Percentiles rank a stretch among this genome's conserved stretches.
phyloP scores from a whole-genome alignment of 2,888 invertebrate species.

The Noctua fimbriata region DNA sequence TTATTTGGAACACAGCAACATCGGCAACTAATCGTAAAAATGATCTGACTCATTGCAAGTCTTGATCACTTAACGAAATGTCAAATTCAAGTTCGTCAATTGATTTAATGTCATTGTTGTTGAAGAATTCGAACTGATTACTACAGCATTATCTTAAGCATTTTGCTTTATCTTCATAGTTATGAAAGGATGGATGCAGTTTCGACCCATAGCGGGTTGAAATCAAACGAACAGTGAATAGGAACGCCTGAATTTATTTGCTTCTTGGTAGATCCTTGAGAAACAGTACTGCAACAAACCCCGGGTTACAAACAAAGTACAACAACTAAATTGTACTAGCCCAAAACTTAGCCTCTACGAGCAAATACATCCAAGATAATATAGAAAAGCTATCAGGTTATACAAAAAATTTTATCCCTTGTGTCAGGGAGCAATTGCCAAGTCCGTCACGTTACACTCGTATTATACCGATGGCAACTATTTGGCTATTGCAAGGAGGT shows the following conservation, averaged over 20 bases:
- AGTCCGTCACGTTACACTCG: too few species aligned
- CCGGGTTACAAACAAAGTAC: background rate
- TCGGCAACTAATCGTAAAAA: background rate
- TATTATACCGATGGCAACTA: too few species aligned
- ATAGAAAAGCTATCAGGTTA: too few species aligned
- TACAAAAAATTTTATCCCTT: too few species aligned
- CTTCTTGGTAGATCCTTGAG: background rate
- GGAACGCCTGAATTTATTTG: background rate
- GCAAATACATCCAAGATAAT: too few species aligned
- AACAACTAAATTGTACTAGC: background rate
- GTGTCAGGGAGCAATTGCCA: too few species aligned
- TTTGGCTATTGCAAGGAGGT: too few species aligned
- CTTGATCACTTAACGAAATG: background rate
- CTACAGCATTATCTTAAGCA: background rate
- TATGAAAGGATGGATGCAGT: background rate
- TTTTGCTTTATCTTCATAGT: background rate
- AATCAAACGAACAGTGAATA: background rate
- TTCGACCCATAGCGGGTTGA: background rate
- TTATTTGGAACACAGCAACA: background rate
- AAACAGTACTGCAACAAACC: too few species aligned
- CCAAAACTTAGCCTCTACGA: background rate
- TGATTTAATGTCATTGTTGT: background rate
- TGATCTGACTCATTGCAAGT: background rate
- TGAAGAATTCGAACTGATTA: conserved; percentile 8
- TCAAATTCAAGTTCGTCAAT: background rate